Conservation (phyloP, 2,797 vertebrate genomes). For the Streptopelia turtur region DNA sequence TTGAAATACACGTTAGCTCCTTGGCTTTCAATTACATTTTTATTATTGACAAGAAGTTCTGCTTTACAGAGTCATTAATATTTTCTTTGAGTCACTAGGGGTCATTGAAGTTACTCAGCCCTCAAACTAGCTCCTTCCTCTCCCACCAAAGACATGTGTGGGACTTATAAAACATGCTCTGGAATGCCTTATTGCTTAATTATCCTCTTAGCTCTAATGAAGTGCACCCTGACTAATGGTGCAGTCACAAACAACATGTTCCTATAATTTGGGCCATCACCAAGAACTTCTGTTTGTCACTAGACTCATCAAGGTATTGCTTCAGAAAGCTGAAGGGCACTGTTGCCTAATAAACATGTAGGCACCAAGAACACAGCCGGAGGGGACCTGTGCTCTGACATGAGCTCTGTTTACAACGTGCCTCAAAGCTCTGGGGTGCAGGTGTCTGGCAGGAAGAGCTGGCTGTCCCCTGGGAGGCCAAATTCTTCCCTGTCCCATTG, state of each 20-base stretch:
- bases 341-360: neutral
- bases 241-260: slow-evolving; percentile 61
- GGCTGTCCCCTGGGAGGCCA: neutral
- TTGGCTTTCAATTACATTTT: slow-evolving; percentile 38
- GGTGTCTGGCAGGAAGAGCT: neutral
- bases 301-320: slow-evolving; percentile 27
- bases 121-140: neutral
- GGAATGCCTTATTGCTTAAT: slow-evolving; percentile 62
- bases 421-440: neutral
- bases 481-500: neutral
- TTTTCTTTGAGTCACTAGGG: slow-evolving; percentile 43
- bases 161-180: slow-evolving; percentile 54
- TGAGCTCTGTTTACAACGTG: neutral
- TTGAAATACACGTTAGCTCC: neutral
- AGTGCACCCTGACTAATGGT: slow-evolving; percentile 60
- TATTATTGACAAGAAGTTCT: slow-evolving; percentile 25
- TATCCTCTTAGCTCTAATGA: slow-evolving; percentile 65
- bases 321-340: slow-evolving; percentile 34
- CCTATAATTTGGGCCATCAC: slow-evolving; percentile 44
- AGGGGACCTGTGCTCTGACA: neutral
- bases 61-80: slow-evolving; percentile 11
- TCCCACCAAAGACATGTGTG: slow-evolving; percentile 14
- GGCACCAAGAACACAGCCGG: neutral
- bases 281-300: slow-evolving; percentile 49
- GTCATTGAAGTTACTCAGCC: slow-evolving; percentile 39